phyloP scores from a whole-genome alignment of 2,113 vertebrate genomes.

The Pao palembangensis region DNA sequence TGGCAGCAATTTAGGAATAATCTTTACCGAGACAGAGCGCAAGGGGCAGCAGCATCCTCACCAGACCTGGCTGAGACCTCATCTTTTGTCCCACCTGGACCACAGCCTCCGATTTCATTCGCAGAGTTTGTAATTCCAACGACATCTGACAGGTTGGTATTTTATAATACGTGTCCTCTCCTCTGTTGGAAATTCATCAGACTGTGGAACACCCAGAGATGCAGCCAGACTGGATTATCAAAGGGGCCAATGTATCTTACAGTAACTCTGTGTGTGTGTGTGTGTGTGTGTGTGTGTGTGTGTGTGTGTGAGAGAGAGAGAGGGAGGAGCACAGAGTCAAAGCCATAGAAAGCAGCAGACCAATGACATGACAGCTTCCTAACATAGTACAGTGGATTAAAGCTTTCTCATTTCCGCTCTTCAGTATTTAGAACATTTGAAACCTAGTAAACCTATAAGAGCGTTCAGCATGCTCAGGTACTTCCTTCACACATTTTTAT shows the following conservation, averaged over 20 bases:
- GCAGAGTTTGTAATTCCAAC: constrained; percentile 35
- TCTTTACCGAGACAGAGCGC: constrained; percentile 66
- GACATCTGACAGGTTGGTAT: constrained; percentile 9
- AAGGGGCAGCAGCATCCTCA: constrained; percentile 46
- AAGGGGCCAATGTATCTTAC: constrained; percentile 27
- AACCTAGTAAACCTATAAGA: constrained; percentile 24
- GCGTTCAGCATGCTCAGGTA: constrained; percentile 2
- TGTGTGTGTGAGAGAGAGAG: constrained; percentile 15
- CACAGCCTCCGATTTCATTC: constrained; percentile 28
- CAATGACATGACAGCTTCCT: constrained; percentile 59
- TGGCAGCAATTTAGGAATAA: not conserved
- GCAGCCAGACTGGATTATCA: constrained; percentile 62
- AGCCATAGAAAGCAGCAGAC: constrained; percentile 34
- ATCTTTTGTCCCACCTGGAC: constrained; percentile 37
- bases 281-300: constrained; percentile 18
- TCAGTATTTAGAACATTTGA: constrained; percentile 59
- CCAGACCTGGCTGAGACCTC: constrained; percentile 38
- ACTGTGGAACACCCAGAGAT: constrained; percentile 42
- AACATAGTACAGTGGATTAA: constrained; percentile 63
- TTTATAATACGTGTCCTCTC: constrained; percentile 28
- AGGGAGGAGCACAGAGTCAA: constrained; percentile 30
- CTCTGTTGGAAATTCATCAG: constrained; percentile 47
- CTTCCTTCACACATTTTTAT: constrained; percentile 1
- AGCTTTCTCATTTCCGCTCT: constrained; percentile 69
- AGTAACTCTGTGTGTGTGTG: constrained; percentile 48